These are phyloP conservation scores for Ectemnius cavifrons DNA, from an alignment of 2,888 invertebrate genomes.

Conservation along the genomic window DNA sequence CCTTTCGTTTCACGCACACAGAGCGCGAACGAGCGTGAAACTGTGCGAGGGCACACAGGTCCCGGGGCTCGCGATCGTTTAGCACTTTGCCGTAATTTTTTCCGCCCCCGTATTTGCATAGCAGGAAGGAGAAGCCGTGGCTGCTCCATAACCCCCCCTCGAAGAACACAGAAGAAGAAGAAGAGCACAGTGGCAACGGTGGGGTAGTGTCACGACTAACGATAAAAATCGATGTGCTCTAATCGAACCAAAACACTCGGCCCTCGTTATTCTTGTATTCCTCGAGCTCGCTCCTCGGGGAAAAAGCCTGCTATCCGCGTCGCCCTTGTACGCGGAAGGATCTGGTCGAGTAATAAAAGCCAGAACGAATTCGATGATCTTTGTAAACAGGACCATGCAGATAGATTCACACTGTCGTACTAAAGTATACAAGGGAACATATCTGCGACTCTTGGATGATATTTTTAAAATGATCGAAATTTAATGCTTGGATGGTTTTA, in stretches of 20 bases:
- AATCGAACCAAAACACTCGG: constrained; percentile 74
- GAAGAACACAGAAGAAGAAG: constrained; percentile 30
- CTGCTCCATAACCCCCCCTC: constrained; percentile 48
- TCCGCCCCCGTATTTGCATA: constrained; percentile 73
- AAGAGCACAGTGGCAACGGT: neutral
- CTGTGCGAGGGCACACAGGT: constrained; percentile 45
- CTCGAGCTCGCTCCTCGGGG: neutral
- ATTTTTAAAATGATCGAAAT: neutral
- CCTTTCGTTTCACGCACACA: neutral
- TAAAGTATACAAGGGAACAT: neutral
- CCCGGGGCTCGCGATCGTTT: constrained; percentile 73
- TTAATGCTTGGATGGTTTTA: neutral
- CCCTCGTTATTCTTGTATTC: constrained; percentile 66
- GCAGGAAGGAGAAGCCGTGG: constrained; percentile 29
- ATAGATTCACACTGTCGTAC: neutral
- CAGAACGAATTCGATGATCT: neutral
- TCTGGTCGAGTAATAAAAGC: neutral
- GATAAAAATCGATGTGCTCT: constrained; percentile 70
- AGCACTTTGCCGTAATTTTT: constrained; percentile 78
- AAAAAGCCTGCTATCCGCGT: neutral
- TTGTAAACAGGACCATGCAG: neutral
- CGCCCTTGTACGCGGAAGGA: neutral
- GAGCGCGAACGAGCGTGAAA: constrained; percentile 42
- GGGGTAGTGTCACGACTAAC: constrained; percentile 23
- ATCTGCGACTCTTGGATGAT: neutral